These are phyloP conservation scores for Heliconius eleuchia DNA, from an alignment of 1,140 invertebrate species.

Conservation along the genomic window DNA sequence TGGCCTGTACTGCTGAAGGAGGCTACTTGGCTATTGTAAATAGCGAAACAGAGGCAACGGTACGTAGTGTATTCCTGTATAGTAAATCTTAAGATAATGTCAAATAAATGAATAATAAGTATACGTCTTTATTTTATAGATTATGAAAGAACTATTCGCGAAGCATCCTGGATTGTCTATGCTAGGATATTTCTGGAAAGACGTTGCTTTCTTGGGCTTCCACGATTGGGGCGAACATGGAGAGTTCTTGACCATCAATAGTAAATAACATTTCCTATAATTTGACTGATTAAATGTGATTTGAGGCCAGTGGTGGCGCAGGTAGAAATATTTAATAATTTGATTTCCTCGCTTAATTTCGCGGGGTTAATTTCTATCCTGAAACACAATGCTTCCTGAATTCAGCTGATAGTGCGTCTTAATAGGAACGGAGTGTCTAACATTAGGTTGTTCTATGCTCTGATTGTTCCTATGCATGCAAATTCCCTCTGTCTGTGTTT, in stretches of 20 bases:
- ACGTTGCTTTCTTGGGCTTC: constrained; percentile 55
- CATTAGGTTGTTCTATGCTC: no score
- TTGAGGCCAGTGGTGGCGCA: no score
- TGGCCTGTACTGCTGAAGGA: constrained; percentile 60
- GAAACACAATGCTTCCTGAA: no score
- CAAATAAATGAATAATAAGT: not conserved
- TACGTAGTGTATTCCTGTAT: constrained; percentile 8
- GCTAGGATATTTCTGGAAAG: constrained; percentile 45
- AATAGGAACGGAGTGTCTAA: no score
- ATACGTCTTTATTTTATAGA: constrained; percentile 25
- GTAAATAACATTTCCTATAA: constrained; percentile 34
- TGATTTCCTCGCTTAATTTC: no score
- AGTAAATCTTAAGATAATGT: not conserved
- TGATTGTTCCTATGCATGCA: no score
- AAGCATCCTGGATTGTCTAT: constrained; percentile 45
- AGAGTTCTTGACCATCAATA: constrained; percentile 54
- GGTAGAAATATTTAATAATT: no score
- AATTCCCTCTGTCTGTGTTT: no score
- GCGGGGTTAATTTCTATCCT: no score
- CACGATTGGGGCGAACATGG: constrained; percentile 54
- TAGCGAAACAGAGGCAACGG: constrained; percentile 49
- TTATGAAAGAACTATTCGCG: constrained; percentile 47
- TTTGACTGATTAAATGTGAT: not conserved
- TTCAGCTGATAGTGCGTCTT: no score
- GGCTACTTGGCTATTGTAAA: constrained; percentile 63